Percentiles rank a stretch among this genome's conserved stretches.
These are phyloP conservation scores for Neotoxoptera formosana DNA, from an alignment of 1,140 invertebrate species.

Conservation along the genomic window DNA sequence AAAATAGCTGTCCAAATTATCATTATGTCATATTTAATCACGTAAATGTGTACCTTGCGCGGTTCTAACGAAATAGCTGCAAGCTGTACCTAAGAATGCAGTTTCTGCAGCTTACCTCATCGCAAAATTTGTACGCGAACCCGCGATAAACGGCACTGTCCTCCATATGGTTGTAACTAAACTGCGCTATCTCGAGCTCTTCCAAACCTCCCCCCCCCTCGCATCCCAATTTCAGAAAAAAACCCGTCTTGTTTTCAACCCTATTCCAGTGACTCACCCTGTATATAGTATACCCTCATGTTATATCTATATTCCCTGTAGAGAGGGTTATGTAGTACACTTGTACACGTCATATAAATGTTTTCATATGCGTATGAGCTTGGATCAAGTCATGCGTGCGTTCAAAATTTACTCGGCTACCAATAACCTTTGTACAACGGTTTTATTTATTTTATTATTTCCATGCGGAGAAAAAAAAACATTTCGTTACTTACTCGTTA, in stretches of 20 bases:
- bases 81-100: no score
- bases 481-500: neutral
- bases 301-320: neutral
- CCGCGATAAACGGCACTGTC: no score
- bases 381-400: neutral
- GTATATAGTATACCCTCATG: neutral
- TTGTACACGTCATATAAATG: neutral
- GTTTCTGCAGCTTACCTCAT: no score
- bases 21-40: no score
- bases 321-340: neutral
- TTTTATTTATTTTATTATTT: slow-evolving; percentile 31
- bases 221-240: no score
- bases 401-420: neutral
- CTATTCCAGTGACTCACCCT: no score
- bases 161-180: no score
- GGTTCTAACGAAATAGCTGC: neutral
- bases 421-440: neutral
- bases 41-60: neutral
- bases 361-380: neutral
- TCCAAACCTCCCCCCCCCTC: no score
- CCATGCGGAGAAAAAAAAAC: neutral
- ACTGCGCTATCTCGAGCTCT: no score
- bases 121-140: no score
- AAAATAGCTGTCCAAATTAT: no score
- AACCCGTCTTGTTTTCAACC: no score